Conservation (phyloP, 2,113 vertebrate species). For the Malurus melanocephalus region DNA sequence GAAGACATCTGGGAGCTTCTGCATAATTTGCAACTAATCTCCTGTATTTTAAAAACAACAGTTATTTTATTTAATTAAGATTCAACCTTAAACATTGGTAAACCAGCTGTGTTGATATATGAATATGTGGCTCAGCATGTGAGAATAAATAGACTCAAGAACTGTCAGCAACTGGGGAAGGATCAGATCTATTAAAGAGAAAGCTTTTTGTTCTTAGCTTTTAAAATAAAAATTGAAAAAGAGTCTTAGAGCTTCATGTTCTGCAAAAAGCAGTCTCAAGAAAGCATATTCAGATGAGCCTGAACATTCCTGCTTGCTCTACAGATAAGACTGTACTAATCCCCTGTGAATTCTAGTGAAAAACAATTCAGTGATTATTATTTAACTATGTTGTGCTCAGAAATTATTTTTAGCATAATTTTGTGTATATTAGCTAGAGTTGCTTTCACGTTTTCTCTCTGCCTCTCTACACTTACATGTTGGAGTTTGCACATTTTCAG, state of each 20-base stretch:
- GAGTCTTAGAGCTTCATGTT: background rate
- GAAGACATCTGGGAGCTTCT: background rate
- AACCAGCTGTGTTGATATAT: background rate
- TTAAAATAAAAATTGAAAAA: background rate
- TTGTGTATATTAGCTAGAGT: background rate
- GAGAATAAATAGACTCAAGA: background rate
- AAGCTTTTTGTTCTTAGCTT: background rate
- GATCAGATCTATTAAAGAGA: background rate
- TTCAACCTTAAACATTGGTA: background rate
- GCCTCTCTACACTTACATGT: background rate
- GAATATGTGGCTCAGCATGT: background rate
- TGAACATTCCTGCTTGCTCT: background rate
- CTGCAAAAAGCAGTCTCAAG: background rate
- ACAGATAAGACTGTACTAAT: accelerated
- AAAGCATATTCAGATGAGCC: background rate
- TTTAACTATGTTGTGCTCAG: background rate
- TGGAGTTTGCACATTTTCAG: background rate
- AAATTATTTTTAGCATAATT: background rate
- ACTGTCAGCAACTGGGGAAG: background rate
- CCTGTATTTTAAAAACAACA: background rate
- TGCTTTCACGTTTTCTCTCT: background rate
- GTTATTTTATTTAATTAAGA: background rate
- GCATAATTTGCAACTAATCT: background rate
- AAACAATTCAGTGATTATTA: background rate
- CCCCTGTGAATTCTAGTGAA: background rate